Percentiles rank a stretch among this genome's conserved stretches.
Conservation (phyloP, 2,888 invertebrate species). For the Drosophila setosimentum region DNA sequence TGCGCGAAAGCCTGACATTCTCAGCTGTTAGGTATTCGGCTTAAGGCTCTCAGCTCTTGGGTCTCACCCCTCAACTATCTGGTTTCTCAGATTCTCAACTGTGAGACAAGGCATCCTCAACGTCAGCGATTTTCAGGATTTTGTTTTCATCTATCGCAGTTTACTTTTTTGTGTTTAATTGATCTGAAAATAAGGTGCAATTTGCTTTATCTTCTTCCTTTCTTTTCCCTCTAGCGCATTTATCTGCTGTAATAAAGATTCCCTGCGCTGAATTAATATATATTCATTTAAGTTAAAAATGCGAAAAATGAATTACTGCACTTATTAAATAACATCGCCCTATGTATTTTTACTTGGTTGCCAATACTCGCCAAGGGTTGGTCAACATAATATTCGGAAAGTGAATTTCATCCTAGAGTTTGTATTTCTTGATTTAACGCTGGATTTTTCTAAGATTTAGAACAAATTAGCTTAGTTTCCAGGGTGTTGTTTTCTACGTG, state of each 20-base stretch:
- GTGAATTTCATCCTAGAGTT: not conserved
- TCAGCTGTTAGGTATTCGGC: not conserved
- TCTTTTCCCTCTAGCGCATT: not conserved
- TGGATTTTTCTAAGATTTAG: not conserved
- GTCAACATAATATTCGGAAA: no score
- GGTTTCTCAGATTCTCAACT: conserved; percentile 1
- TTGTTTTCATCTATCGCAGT: not conserved
- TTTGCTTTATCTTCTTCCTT: not conserved
- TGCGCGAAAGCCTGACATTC: not conserved
- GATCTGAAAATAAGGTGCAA: not conserved
- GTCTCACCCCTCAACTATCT: conserved; percentile 5
- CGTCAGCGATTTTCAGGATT: not conserved
- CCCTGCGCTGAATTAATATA: not conserved
- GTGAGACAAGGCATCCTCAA: conserved; percentile 1
- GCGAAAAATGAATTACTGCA: not conserved
- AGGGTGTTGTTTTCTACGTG: not conserved
- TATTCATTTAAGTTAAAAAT: not conserved
- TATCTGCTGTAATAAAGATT: not conserved
- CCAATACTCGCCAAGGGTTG: not conserved
- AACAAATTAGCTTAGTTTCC: no score
- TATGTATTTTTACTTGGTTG: not conserved
- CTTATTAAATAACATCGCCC: not conserved
- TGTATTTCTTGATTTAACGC: not conserved
- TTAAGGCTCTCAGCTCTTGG: not conserved
- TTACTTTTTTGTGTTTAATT: not conserved